phyloP scores from a whole-genome alignment of 2,797 vertebrate species.

The Sebastes aleutianus region DNA sequence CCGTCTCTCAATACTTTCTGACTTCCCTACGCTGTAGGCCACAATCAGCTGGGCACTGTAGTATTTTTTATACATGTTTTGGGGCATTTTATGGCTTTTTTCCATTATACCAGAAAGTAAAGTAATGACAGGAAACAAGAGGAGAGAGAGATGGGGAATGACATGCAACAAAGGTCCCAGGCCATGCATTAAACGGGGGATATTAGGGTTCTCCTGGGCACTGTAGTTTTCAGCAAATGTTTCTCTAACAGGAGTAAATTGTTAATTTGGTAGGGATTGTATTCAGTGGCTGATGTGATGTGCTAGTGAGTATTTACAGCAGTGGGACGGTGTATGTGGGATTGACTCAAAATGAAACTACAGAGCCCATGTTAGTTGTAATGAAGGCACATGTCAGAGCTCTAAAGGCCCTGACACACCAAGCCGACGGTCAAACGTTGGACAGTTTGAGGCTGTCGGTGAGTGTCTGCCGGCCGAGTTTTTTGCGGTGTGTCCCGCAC shows the following conservation, averaged over 20 bases:
- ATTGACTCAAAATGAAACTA: conserved; percentile 8
- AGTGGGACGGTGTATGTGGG: not conserved
- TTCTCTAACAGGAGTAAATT: not conserved
- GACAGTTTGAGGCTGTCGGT: no score
- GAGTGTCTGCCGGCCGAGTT: no score
- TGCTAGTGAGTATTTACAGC: not conserved
- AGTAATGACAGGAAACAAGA: not conserved
- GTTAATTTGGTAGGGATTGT: not conserved
- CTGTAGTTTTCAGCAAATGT: not conserved
- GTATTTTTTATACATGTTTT: not conserved
- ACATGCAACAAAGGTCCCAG: not conserved
- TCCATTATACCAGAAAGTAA: not conserved
- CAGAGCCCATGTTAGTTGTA: not conserved
- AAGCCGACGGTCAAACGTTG: no score
- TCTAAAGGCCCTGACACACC: no score
- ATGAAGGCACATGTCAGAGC: not conserved
- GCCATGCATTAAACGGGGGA: not conserved
- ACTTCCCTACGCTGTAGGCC: not conserved
- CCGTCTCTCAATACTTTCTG: not conserved
- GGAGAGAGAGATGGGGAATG: not conserved
- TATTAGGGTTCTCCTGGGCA: not conserved
- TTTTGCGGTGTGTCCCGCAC: no score
- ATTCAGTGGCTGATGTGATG: not conserved
- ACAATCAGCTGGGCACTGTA: not conserved
- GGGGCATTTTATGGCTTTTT: not conserved